These are phyloP conservation scores for Melanophora roralis DNA, from an alignment of 2,888 invertebrate genomes.

Conservation along the genomic window DNA sequence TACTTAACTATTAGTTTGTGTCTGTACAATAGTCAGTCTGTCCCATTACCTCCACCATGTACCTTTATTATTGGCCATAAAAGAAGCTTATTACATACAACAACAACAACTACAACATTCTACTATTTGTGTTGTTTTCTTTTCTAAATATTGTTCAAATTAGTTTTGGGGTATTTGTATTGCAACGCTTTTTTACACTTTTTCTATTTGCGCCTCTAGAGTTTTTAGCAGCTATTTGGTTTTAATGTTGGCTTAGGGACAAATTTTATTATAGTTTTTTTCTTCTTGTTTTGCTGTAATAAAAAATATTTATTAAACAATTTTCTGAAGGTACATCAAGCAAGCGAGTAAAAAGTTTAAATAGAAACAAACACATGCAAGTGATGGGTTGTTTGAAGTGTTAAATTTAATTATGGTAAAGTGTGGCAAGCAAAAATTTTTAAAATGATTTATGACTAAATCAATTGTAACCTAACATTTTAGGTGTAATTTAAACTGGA, in stretches of 20 bases:
- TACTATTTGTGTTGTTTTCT: constrained; percentile 38
- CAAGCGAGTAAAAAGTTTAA: neutral
- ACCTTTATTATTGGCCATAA: constrained; percentile 39
- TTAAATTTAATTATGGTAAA: constrained; percentile 58
- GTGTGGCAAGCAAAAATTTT: constrained; percentile 36
- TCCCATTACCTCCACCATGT: neutral
- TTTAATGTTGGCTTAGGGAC: constrained; percentile 61
- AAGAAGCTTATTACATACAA: neutral
- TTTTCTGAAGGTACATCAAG: neutral
- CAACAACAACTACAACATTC: no score
- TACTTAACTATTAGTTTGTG: constrained; percentile 42
- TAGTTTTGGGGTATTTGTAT: neutral
- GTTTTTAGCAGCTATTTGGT: constrained; percentile 51
- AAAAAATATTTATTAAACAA: no score
- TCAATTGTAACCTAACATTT: constrained; percentile 10
- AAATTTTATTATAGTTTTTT: constrained; percentile 45
- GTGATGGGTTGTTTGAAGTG: constrained; percentile 47
- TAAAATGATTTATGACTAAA: constrained; percentile 48
- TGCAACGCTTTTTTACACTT: constrained; percentile 18
- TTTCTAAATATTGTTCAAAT: neutral
- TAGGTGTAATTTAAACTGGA: neutral
- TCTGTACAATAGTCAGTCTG: neutral
- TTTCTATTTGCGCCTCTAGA: constrained; percentile 37
- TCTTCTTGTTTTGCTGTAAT: neutral
- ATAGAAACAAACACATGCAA: constrained; percentile 10